These are phyloP conservation scores for Trachelus tabidus DNA, from an alignment of 2,888 invertebrate genomes.

Conservation along the genomic window DNA sequence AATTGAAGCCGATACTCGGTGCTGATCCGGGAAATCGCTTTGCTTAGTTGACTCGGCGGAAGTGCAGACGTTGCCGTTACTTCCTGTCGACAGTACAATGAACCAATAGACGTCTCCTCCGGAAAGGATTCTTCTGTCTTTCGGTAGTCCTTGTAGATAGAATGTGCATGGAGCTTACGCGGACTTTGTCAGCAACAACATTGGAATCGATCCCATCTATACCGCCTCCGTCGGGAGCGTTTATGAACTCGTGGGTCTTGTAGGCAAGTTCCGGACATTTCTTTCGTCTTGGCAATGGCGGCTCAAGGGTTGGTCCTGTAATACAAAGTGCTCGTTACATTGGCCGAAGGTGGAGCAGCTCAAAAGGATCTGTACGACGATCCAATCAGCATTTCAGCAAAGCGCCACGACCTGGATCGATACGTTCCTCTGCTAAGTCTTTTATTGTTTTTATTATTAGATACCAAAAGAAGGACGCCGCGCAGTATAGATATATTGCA, in stretches of 20 bases:
- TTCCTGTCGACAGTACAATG: conserved; percentile 43
- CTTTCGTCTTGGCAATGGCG: conserved; percentile 87
- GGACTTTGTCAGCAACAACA: conserved; percentile 74
- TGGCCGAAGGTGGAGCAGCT: conserved; percentile 20
- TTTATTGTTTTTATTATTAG: not conserved
- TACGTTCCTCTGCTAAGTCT: not conserved
- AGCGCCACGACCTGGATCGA: not conserved
- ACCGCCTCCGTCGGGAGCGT: conserved; percentile 70
- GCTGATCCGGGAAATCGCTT: conserved; percentile 80
- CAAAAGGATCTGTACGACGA: conserved; percentile 21
- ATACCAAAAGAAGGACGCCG: not conserved
- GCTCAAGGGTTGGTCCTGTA: conserved; percentile 75
- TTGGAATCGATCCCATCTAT: conserved; percentile 72
- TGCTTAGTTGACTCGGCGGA: conserved; percentile 74
- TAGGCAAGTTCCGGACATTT: conserved; percentile 91
- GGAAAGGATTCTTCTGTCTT: not conserved
- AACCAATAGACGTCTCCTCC: not conserved
- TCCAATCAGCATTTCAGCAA: not conserved
- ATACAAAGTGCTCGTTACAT: conserved; percentile 21
- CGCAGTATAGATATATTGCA: not conserved
- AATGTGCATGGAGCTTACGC: conserved; percentile 65
- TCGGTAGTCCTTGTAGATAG: not conserved
- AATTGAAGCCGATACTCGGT: conserved; percentile 92
- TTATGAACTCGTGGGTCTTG: conserved; percentile 85
- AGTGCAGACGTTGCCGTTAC: conserved; percentile 54